Evolutionary conservation across 2,797 vertebrate species (phyloP).

Genomic region (Pseudochromis fuscus): DNA sequence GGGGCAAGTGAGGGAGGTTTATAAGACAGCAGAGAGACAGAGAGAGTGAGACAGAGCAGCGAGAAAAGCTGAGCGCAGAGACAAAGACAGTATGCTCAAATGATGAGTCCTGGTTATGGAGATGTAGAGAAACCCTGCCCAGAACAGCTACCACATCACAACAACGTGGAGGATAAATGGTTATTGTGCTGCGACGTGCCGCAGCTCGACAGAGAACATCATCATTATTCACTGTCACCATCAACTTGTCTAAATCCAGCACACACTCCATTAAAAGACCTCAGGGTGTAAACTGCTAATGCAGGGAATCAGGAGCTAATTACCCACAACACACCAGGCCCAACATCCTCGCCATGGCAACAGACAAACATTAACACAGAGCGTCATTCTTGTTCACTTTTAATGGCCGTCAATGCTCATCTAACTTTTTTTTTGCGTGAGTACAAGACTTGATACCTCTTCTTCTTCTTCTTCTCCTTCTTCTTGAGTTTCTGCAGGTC

Average conservation of each 20-base stretch:
- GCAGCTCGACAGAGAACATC: conserved; percentile 23
- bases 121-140: background rate
- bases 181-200: background rate
- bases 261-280: conserved; percentile 29
- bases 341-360: conserved; percentile 17
- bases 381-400: rapidly evolving
- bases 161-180: background rate
- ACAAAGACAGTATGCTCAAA: conserved; percentile 19
- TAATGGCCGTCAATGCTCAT: background rate
- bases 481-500: conserved; percentile 95
- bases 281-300: conserved; percentile 4
- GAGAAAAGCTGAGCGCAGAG: conserved; percentile 43
- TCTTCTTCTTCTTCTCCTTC: conserved; percentile 97
- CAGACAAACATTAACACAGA: conserved; percentile 20
- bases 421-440: background rate
- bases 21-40: conserved; percentile 75
- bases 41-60: conserved; percentile 73
- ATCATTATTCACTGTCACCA: conserved; percentile 19
- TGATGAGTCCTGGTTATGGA: conserved; percentile 7
- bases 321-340: conserved; percentile 52
- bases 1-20: conserved; percentile 82
- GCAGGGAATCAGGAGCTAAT: conserved; percentile 39
- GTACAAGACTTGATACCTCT: conserved; percentile 89
- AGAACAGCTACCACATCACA: background rate
- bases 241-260: conserved; percentile 24